Percentiles rank a stretch among this genome's conserved stretches.
phyloP scores from a whole-genome alignment of 2,797 vertebrate genomes.

The Channa striata region DNA sequence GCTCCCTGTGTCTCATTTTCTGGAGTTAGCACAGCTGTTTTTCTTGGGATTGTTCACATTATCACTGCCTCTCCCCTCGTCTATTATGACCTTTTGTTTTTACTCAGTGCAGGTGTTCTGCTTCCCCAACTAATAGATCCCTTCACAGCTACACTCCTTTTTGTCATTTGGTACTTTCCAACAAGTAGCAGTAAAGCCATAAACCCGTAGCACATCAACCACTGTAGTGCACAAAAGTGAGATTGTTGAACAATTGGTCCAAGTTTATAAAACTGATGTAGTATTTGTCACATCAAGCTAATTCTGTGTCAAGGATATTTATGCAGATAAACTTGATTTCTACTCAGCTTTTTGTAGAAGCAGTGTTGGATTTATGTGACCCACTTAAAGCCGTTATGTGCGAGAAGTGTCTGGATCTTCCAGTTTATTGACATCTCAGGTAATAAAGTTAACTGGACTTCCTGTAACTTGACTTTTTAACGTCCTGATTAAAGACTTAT shows the following conservation, averaged over 20 bases:
- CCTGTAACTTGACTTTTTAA: not conserved
- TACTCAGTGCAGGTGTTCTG: conserved; percentile 66
- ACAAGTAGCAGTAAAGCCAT: conserved; percentile 43
- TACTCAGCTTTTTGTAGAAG: conserved; percentile 10
- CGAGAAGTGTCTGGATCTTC: not conserved
- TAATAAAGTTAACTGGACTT: not conserved
- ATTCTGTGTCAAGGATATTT: not conserved
- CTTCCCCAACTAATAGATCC: conserved; percentile 22
- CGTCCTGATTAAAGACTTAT: not conserved
- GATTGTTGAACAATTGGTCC: not conserved
- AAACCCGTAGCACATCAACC: conserved; percentile 21
- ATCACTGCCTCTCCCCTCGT: conserved; percentile 10
- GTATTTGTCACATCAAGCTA: not conserved
- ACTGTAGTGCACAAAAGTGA: not conserved
- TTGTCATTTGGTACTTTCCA: conserved; percentile 1
- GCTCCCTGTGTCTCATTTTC: conserved; percentile 21
- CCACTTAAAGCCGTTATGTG: conserved; percentile 1
- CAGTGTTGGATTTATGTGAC: conserved; percentile 16
- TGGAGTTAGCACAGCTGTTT: conserved; percentile 60
- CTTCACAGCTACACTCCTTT: not conserved
- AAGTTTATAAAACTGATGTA: not conserved
- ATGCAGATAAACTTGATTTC: not conserved
- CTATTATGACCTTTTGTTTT: conserved; percentile 53
- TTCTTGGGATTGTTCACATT: conserved; percentile 52
- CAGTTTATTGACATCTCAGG: not conserved